Conservation (phyloP, 2,888 invertebrate species). For the Tetrapedia diversipes region DNA sequence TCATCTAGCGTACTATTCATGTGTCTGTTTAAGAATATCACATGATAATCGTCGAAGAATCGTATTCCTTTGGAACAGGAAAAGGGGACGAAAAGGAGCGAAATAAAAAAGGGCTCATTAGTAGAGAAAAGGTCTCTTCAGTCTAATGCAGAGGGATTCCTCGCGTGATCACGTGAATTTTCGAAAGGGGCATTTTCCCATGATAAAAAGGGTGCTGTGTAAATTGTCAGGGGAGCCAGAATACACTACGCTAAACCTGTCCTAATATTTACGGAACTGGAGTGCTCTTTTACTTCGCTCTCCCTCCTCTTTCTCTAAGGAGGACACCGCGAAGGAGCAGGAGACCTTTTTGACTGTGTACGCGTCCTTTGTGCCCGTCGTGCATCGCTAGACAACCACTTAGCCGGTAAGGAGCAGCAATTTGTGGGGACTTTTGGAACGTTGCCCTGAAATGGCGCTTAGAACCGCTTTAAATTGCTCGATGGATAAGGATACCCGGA, state of each 20-base stretch:
- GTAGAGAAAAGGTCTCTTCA: background rate
- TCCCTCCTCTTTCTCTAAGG: conserved; percentile 48
- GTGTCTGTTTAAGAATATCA: conserved; percentile 3
- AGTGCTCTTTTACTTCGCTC: conserved; percentile 55
- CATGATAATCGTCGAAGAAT: background rate
- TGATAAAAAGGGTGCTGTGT: conserved; percentile 57
- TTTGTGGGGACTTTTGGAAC: conserved; percentile 54
- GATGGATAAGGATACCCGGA: conserved; percentile 7
- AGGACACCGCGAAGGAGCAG: conserved; percentile 59
- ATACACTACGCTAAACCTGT: conserved; percentile 59
- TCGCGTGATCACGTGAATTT: conserved; percentile 10
- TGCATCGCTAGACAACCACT: conserved; percentile 64
- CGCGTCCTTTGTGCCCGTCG: conserved; percentile 50
- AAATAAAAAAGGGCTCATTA: background rate
- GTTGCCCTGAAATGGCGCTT: conserved; percentile 31
- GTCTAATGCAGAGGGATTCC: background rate
- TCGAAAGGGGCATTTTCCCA: conserved; percentile 36
- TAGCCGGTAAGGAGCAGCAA: conserved; percentile 55
- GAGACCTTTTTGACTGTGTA: conserved; percentile 68
- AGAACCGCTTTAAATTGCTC: conserved; percentile 11
- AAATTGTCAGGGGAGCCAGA: conserved; percentile 40
- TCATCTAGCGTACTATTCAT: conserved; percentile 3
- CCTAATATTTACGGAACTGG: conserved; percentile 72
- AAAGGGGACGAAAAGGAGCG: background rate
- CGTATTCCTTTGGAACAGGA: background rate